Evolutionary conservation across 1,140 invertebrate genomes (phyloP), one percentile per base, ranked within the genome.

Genomic region (Paraescarpia echinospica): DNA sequence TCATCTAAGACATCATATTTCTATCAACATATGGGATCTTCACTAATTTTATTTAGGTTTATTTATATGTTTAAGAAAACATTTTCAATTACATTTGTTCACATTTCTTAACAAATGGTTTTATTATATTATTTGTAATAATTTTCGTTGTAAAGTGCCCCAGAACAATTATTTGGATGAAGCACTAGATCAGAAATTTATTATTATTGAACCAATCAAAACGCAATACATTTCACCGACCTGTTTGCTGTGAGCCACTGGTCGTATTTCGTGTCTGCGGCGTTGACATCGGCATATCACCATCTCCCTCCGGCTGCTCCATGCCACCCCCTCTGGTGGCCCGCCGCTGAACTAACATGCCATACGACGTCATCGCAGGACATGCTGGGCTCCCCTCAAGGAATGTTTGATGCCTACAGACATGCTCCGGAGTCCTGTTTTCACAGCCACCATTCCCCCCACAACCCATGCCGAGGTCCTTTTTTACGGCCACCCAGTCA

Each of bases 311-410:
- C 27, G 59, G 14, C 59, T 77, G 59, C 59, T 77, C 59, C 59
- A 77, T 77, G 59, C 59, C 59, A 77, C 59, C 59, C 59, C 59
- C 59, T 77, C 59, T 77, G 59, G 59, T 77, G 59, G 59, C 59
- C 59, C 8, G 9, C 59, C 27, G 59, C 22, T 77, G 59, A 77
- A 77, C 59, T 77, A 77, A 77, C 22, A 18, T 77, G 27, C 27
- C 22, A 77, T 77, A 31, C 22, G 59, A 77, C 22, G 59, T 77
- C 27, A 31, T 4, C 59, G 22, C 27, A 77, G 59, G 27, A 31
- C 59, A 22, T 6, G 9, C 59, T 0, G 9, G 59, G 59, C 59
- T 27, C 59, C 2, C 59, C 9, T 14, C 59, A 77, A 18, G 59
- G 59, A 77, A 77, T 77, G 59, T 77, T 18, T 77, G 59, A 27